A percentile compares a stretch with the other conserved stretches of the same genome.
These are phyloP conservation scores for Sphaerodactylus townsendi DNA, from an alignment of 2,113 vertebrate genomes.

Conservation along the genomic window DNA sequence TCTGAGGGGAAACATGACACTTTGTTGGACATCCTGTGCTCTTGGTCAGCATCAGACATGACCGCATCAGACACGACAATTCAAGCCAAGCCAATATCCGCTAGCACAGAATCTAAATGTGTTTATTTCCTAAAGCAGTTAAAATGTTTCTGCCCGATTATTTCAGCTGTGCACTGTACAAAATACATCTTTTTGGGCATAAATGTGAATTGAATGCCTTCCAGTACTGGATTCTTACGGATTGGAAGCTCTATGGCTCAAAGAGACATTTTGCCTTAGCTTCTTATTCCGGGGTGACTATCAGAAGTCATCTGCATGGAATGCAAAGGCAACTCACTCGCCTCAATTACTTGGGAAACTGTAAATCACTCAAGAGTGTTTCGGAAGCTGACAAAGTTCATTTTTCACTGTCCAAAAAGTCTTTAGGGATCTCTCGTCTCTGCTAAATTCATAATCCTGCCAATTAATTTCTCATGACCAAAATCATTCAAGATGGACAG, in stretches of 20 bases:
- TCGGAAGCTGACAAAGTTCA: conserved; percentile 51
- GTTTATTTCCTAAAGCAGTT: neutral
- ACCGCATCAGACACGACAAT: neutral
- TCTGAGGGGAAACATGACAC: neutral
- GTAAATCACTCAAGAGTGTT: conserved; percentile 37
- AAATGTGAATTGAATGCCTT: neutral
- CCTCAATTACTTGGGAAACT: conserved; percentile 27
- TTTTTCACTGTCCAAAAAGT: conserved; percentile 49
- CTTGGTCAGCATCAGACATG: neutral
- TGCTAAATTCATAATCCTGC: conserved; percentile 32
- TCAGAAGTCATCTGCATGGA: conserved; percentile 27
- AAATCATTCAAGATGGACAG: conserved; percentile 57
- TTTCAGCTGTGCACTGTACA: neutral
- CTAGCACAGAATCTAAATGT: neutral
- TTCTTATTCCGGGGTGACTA: conserved; percentile 18
- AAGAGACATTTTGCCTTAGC: neutral
- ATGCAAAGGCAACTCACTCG: conserved; percentile 7
- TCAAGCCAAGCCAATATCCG: no score
- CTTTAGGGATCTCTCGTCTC: conserved; percentile 51
- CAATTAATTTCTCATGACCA: conserved; percentile 63
- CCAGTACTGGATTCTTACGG: neutral
- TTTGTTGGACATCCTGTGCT: neutral
- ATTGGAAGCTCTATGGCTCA: neutral
- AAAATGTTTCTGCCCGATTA: neutral
- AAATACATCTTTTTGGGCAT: neutral